Conservation (phyloP, 2,888 invertebrate species). For the Metellina segmentata region DNA sequence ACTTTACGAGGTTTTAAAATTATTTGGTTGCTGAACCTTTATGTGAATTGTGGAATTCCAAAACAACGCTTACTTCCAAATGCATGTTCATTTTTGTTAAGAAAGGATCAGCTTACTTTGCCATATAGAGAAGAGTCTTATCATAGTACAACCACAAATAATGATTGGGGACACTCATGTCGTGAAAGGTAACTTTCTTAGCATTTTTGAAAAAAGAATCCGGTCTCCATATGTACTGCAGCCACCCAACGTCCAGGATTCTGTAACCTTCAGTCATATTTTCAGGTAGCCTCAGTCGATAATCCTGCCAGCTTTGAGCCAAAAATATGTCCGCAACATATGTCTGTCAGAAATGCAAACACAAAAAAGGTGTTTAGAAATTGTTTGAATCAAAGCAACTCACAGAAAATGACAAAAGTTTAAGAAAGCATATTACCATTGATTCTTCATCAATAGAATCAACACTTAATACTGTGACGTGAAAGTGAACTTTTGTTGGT, state of each 20-base stretch:
- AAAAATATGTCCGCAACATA: conserved; percentile 96
- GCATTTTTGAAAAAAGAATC: conserved; percentile 94
- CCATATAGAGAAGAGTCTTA: conserved; percentile 95
- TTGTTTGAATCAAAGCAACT: too few species aligned
- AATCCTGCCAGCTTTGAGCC: conserved; percentile 95
- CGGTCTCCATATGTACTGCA: conserved; percentile 92
- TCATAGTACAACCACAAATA: conserved; percentile 95
- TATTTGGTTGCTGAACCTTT: too few species aligned
- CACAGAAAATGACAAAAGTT: neutral
- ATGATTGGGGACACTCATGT: conserved; percentile 96
- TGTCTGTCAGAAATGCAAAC: conserved; percentile 84
- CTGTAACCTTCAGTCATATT: conserved; percentile 96
- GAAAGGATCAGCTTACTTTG: conserved; percentile 85
- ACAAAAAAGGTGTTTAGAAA: too few species aligned
- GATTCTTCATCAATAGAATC: conserved; percentile 97
- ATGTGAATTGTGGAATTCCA: too few species aligned
- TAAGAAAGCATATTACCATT: conserved; percentile 85
- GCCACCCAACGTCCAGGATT: conserved; percentile 93
- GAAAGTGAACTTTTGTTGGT: conserved; percentile 93
- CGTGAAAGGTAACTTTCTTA: conserved; percentile 95
- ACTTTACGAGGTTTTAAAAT: too few species aligned
- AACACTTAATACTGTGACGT: conserved; percentile 92
- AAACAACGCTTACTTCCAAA: too few species aligned
- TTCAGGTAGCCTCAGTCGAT: conserved; percentile 91
- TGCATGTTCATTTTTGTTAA: too few species aligned